Evolutionary conservation across 64 coral and sea anemone genomes (phyloP).

Genomic region (Dendrophyllia cribrosa): DNA sequence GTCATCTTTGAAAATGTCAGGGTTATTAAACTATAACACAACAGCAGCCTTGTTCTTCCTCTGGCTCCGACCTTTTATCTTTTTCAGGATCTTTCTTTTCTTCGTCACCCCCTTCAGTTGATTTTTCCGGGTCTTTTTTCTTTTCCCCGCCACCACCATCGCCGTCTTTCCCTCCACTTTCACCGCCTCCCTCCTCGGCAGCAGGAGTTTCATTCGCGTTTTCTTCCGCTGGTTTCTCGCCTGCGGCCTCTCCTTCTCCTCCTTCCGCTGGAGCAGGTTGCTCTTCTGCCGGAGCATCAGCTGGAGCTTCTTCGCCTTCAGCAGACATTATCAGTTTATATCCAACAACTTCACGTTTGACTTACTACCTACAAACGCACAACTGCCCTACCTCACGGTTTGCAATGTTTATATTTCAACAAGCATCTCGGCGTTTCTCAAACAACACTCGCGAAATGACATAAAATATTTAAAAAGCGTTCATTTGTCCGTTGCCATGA

Average conservation of each 20-base stretch:
- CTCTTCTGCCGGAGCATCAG: constrained; percentile 23
- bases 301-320: constrained; percentile 9
- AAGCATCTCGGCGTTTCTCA: background rate
- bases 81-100: constrained; percentile 35
- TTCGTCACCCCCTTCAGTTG: background rate
- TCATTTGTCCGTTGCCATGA: constrained; percentile 9
- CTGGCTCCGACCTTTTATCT: background rate
- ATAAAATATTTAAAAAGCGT: constrained; percentile 47
- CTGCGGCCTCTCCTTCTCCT: constrained; percentile 4
- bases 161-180: background rate
- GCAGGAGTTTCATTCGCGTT: constrained; percentile 28
- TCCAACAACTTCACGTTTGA: background rate
- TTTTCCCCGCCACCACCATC: background rate
- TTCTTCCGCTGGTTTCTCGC: constrained; percentile 23
- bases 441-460: constrained; percentile 18
- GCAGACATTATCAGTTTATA: background rate
- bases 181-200: background rate
- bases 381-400: background rate
- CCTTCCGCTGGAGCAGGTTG: background rate
- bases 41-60: constrained; percentile 69
- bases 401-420: constrained; percentile 10
- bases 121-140: constrained; percentile 32
- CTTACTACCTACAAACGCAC: background rate
- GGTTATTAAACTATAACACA: constrained; percentile 59
- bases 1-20: background rate